Percentiles rank a stretch among this genome's conserved stretches.
Evolutionary conservation across 2,113 vertebrate species (phyloP).

Genomic region (Centrocercus urophasianus): DNA sequence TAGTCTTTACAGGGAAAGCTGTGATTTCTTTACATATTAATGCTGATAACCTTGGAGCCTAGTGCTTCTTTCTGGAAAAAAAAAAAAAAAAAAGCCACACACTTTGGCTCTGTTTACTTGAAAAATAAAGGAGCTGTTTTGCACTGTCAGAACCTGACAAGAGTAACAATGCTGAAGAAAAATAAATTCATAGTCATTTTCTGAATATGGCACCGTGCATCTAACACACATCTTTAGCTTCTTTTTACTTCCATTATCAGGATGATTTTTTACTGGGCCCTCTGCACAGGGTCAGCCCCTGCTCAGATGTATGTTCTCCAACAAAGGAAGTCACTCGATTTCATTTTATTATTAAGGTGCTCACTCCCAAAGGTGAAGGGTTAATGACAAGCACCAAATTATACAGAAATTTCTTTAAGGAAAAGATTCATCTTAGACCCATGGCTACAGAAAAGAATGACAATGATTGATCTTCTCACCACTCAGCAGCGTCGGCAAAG

Average conservation of each 20-base stretch:
- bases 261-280: neutral
- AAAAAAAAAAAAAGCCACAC: neutral
- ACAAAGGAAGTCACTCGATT: neutral
- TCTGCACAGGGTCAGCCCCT: neutral
- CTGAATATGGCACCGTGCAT: neutral
- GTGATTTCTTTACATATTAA: neutral
- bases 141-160: neutral
- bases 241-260: neutral
- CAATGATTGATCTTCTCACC: constrained; percentile 75
- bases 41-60: neutral
- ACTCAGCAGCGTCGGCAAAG: constrained; percentile 53
- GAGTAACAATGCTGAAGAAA: neutral
- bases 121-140: neutral
- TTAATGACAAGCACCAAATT: constrained; percentile 27
- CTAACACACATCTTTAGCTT: neutral
- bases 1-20: neutral
- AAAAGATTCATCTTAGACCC: constrained; percentile 53
- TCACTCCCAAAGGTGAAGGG: neutral
- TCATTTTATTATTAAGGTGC: neutral
- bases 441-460: constrained; percentile 37
- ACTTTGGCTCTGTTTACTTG: neutral
- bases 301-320: neutral
- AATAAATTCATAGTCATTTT: neutral
- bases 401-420: constrained; percentile 42
- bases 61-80: neutral